Base-by-base conservation (phyloP, 2,113 vertebrate species). In the Cyphomyrus plagiostoma region DNA sequence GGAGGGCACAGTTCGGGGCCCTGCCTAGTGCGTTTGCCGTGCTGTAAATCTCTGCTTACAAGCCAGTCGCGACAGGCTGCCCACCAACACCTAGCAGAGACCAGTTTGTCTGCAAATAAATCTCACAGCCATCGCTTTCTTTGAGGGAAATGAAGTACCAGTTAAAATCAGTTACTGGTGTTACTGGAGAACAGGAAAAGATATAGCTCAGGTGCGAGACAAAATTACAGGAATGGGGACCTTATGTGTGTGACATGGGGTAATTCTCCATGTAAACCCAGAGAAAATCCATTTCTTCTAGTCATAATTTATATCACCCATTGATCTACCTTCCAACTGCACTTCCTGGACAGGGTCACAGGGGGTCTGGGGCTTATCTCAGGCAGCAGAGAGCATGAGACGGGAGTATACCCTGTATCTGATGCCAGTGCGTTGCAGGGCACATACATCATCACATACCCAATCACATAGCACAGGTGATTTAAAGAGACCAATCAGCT, bases 211-310 rank as follows among this genome's bases (percentile, higher is more conserved):
- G 42, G 52, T 58, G 30, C 39, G 2, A 23, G 30, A 87, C 26
- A 87, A 58, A 52, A 87, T 87, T 87, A 87, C 11, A 39, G 7
- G 86, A 52, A 21, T 87, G 35, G 35, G 17, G 15, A 58, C 49
- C 15, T 56, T 42, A 58, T 87, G 52, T 35, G 49, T 35, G 30
- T 86, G 50, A 58, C 49, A 50, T 35, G 39, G 49, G 35, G 45
- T 35, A 53, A 58, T 58, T 50, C 52, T 39, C 50, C 35, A 58
- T 52, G 48, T 86, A 86, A 53, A 53, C 39, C 17, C 45, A 84
- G 82, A 42, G 23, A 84, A 84, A 84, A 84, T 80, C 39, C 45
- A 84, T 84, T 84, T 46, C 82, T 84, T 84, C 45, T 84, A 46
- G 82, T 46, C 19, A 45, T 48, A 46, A 84, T 48, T 46, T 84